phyloP scores from a whole-genome alignment of 1,140 invertebrate species.

The Marisa cornuarietis region DNA sequence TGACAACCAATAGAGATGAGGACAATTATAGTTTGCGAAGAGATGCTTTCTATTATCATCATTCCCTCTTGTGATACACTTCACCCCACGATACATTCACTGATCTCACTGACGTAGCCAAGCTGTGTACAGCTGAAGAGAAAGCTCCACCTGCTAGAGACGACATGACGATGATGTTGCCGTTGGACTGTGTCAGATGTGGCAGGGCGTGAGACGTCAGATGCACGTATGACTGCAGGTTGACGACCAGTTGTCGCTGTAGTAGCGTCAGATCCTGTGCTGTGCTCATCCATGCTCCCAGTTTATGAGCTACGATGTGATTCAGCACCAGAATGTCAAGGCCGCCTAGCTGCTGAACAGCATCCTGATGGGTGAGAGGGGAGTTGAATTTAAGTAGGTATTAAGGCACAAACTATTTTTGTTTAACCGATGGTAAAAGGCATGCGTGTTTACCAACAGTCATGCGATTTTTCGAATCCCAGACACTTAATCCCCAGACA shows the following conservation, averaged over 20 bases:
- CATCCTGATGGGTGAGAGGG: constrained; percentile 37
- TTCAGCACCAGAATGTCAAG: constrained; percentile 60
- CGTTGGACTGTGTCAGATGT: constrained; percentile 42
- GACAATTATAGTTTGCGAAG: too few relatives aligned
- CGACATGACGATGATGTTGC: constrained; percentile 56
- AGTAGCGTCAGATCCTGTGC: constrained; percentile 47
- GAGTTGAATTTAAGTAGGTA: background rate
- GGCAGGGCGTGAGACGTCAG: constrained; percentile 56
- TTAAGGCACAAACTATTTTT: too few relatives aligned
- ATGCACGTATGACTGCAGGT: constrained; percentile 58
- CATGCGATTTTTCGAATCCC: too few relatives aligned
- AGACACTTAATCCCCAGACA: too few relatives aligned
- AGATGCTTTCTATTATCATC: too few relatives aligned
- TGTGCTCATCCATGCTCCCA: constrained; percentile 50
- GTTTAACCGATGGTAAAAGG: too few relatives aligned
- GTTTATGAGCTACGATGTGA: constrained; percentile 50
- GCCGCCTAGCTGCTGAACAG: constrained; percentile 45
- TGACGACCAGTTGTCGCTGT: constrained; percentile 50
- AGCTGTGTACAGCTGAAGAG: too few relatives aligned
- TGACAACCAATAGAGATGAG: too few relatives aligned
- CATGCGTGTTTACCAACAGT: too few relatives aligned
- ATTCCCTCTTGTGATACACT: too few relatives aligned
- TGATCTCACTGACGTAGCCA: too few relatives aligned
- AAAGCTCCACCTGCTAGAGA: constrained; percentile 50
- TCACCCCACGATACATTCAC: too few relatives aligned